Conservation (phyloP, 1,140 invertebrate genomes). For the Apolygus lucorum region DNA sequence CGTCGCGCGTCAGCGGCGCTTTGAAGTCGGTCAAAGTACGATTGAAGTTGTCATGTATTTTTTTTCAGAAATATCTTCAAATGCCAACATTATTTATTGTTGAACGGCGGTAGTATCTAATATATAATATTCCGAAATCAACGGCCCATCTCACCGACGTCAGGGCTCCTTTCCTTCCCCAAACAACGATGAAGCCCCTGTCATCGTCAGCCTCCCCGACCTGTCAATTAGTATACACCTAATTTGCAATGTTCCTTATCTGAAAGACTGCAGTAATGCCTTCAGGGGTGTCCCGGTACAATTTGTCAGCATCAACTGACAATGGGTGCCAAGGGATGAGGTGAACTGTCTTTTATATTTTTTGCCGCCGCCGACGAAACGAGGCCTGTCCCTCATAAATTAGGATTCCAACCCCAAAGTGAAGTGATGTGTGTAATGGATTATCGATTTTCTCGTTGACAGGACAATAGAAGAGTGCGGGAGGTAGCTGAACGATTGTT, state of each 20-base stretch:
- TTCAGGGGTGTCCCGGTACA: neutral
- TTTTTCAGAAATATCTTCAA: too few relatives aligned
- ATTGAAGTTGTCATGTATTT: too few relatives aligned
- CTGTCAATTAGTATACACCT: neutral
- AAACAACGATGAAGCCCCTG: too few relatives aligned
- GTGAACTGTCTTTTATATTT: neutral
- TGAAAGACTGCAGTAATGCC: neutral
- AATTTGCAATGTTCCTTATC: neutral
- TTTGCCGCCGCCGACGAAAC: neutral
- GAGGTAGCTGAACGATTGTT: neutral
- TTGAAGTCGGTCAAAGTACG: too few relatives aligned
- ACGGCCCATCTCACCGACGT: too few relatives aligned
- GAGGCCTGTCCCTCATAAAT: neutral
- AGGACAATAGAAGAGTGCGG: neutral
- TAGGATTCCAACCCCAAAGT: neutral
- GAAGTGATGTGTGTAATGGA: slow-evolving; percentile 4
- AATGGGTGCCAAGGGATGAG: neutral
- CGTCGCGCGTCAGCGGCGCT: too few relatives aligned
- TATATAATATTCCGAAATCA: too few relatives aligned
- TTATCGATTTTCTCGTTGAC: slow-evolving; percentile 7
- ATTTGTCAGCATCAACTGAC: slow-evolving; percentile 13
- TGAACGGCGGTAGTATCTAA: too few relatives aligned
- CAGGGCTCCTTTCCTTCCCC: too few relatives aligned
- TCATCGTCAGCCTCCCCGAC: neutral
- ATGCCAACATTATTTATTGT: too few relatives aligned